Base-by-base conservation (phyloP, 2,888 invertebrate genomes). In the Ormia ochracea region DNA sequence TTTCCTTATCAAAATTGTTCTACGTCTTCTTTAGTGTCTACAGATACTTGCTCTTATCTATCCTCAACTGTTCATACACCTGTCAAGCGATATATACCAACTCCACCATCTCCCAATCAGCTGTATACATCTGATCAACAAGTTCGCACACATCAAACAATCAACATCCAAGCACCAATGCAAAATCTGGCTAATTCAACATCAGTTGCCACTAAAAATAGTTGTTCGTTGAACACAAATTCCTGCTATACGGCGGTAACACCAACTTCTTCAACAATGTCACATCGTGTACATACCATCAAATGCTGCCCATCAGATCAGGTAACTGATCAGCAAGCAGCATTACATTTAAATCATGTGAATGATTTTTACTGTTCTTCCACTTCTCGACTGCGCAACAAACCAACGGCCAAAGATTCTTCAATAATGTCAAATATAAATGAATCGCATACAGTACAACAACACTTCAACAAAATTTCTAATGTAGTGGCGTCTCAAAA, bases 11-110 rank as follows among this genome's bases (percentile, higher is more conserved):
- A 80, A 52, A 76, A 61, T 26, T 63, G 76, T 43, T 85, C 84
- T 33, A 84, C 86, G 21, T 86, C 88, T 31, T 58, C 73, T 1
- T 73, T 88, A 33, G 85, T 86, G 38, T 86, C 89, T 12, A 88
- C 84, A 52, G 89, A 89, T 76, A 85, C 85, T 0, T 88, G 88
- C 19, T 84, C 87, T 2, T 90, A 89, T 81, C 82, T 90, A 54
- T 86, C 89, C 0, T 88, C 90, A n/a, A 86, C 89, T 12, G 89
- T 89, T 4, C 90, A 90, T 74, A 90, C 90, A 5, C 90, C 90
- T 2, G 88, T 90, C 0, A 90, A 90, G 61, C 88, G 90, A 0
- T 90, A 90, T 74, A 87, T 90, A 14, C 90, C 90, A 4, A 90
- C 89, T 4, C 90, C 90, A 19, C 89, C 90, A 3, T 86, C 89